Percentiles rank a stretch among this genome's conserved stretches.
Conservation (phyloP, 1,140 invertebrate species). For the Dreissena polymorpha region DNA sequence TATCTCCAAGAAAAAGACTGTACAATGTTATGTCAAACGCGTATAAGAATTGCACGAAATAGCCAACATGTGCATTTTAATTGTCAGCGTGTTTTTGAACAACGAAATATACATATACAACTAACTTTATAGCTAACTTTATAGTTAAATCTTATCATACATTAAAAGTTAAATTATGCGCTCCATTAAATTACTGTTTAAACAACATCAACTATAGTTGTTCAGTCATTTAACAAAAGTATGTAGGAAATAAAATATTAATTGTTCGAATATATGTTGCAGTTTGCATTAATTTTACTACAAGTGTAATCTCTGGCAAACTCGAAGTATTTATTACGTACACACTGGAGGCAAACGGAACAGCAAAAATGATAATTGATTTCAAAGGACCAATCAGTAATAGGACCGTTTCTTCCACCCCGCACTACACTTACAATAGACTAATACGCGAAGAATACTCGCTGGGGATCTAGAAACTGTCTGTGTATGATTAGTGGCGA, state of each 20-base stretch:
- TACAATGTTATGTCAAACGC: too few relatives aligned
- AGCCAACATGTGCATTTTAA: too few relatives aligned
- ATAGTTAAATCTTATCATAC: too few relatives aligned
- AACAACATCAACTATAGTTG: not conserved
- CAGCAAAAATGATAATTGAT: constrained; percentile 45
- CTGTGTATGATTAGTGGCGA: constrained; percentile 48
- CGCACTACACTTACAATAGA: not conserved
- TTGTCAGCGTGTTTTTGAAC: too few relatives aligned
- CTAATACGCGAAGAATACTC: constrained; percentile 1
- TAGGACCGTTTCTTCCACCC: constrained; percentile 51
- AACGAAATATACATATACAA: too few relatives aligned
- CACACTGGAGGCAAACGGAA: constrained; percentile 32
- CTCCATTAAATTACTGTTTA: not conserved
- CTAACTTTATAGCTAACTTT: too few relatives aligned
- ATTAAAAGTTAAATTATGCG: not conserved
- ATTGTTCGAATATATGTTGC: not conserved
- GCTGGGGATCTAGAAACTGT: constrained; percentile 56
- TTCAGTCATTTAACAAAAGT: not conserved
- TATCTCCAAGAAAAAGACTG: too few relatives aligned
- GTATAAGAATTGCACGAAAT: too few relatives aligned
- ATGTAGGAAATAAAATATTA: not conserved
- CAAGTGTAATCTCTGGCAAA: not conserved
- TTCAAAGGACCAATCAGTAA: constrained; percentile 37
- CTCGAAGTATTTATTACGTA: not conserved
- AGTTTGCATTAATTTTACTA: not conserved